A percentile compares a stretch with the other conserved stretches of the same genome.
These are phyloP conservation scores for Labroides dimidiatus DNA, from an alignment of 2,797 vertebrate species.

Conservation along the genomic window DNA sequence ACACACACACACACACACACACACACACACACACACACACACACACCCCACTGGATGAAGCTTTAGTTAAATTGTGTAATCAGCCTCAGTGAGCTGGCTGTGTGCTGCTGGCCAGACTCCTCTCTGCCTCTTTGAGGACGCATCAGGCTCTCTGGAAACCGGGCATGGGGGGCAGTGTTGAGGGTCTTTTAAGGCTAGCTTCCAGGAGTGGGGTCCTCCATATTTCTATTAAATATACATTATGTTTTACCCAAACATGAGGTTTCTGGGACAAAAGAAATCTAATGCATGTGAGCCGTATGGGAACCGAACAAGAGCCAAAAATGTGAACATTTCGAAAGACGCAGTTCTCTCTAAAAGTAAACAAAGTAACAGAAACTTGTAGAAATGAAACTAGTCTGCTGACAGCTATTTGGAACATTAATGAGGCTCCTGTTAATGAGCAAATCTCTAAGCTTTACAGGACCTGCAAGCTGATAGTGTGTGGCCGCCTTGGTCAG, in stretches of 20 bases:
- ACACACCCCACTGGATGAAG: conserved; percentile 49
- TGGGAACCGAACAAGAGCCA: not conserved
- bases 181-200: too few species aligned
- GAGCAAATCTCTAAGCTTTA: too few species aligned
- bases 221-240: conserved; percentile 26
- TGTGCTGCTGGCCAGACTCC: conserved; percentile 46
- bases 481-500: too few species aligned
- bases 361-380: too few species aligned
- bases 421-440: too few species aligned
- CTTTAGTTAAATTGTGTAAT: conserved; percentile 65
- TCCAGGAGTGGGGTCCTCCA: conserved; percentile 20
- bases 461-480: too few species aligned
- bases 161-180: not conserved
- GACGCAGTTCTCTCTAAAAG: too few species aligned
- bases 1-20: too few species aligned
- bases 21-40: conserved; percentile 19
- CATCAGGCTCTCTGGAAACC: conserved; percentile 38
- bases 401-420: too few species aligned
- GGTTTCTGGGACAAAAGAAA: conserved; percentile 10
- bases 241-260: conserved; percentile 19
- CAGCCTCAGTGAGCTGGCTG: conserved; percentile 66
- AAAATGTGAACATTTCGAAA: too few species aligned
- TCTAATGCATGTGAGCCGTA: not conserved
- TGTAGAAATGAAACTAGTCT: too few species aligned
- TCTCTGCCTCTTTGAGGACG: conserved; percentile 46